Percentiles rank a stretch among this genome's conserved stretches.
These are phyloP conservation scores for Parasteatoda lunata DNA, from an alignment of 2,888 invertebrate species.

Conservation along the genomic window DNA sequence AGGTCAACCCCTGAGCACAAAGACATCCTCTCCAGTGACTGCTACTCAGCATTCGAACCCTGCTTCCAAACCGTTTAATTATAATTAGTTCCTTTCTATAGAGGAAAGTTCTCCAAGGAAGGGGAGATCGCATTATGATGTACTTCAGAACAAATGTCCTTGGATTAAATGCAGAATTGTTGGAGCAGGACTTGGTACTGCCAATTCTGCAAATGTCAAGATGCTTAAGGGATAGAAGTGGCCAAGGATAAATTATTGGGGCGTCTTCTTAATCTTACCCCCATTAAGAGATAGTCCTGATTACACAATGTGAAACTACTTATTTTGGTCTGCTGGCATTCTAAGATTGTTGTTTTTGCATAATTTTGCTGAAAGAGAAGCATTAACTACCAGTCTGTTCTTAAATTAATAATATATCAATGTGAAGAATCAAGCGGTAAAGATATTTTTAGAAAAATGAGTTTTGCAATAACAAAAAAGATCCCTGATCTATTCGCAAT, in stretches of 20 bases:
- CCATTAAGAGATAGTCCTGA: conserved; percentile 13
- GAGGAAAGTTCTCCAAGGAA: background rate
- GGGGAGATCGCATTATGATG: conserved; percentile 17
- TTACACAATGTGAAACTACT: too few relatives aligned
- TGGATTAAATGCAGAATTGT: conserved; percentile 21
- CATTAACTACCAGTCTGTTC: too few relatives aligned
- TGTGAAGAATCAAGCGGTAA: too few relatives aligned
- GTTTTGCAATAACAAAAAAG: too few relatives aligned
- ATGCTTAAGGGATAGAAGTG: conserved; percentile 38
- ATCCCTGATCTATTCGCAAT: too few relatives aligned
- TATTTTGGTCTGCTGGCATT: too few relatives aligned
- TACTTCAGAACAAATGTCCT: conserved; percentile 36
- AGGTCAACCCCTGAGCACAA: background rate
- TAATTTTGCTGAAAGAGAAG: too few relatives aligned
- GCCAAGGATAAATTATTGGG: conserved; percentile 37
- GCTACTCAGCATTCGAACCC: conserved; percentile 39
- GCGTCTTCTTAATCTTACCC: conserved; percentile 28
- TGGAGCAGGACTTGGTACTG: conserved; percentile 1
- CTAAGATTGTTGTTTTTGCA: too few relatives aligned
- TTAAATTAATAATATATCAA: too few relatives aligned
- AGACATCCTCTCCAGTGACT: background rate
- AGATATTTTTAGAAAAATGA: too few relatives aligned
- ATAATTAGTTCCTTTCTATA: conserved; percentile 37
- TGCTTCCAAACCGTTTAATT: conserved; percentile 51
- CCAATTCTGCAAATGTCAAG: conserved; percentile 30